Percentiles rank a stretch among this genome's conserved stretches.
Conservation (phyloP, 2,113 vertebrate genomes). For the Bubo blakistoni region DNA sequence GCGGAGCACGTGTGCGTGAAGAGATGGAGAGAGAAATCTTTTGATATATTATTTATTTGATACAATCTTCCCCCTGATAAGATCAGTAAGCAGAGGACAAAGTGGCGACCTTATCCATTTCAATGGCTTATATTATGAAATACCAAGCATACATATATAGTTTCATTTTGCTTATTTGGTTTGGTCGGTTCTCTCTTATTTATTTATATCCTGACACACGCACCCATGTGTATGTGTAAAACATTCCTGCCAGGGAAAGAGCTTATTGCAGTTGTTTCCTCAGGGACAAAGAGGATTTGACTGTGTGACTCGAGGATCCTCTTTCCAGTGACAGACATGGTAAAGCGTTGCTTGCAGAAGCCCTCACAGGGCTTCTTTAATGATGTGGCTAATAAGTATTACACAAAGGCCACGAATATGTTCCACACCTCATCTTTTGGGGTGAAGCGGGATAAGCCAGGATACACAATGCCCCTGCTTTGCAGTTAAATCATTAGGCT, state of each 20-base stretch:
- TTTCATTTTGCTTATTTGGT: neutral
- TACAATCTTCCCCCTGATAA: constrained; percentile 59
- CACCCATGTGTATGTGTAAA: accelerated
- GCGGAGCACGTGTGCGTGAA: accelerated
- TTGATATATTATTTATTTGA: constrained; percentile 74
- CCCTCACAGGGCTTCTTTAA: neutral
- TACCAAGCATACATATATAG: too few species aligned
- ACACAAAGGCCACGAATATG: neutral
- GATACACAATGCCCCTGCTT: accelerated
- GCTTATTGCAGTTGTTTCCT: neutral
- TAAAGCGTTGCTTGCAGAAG: neutral
- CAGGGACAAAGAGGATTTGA: neutral
- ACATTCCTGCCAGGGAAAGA: neutral
- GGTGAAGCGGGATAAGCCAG: neutral
- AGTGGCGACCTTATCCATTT: constrained; percentile 54
- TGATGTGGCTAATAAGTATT: neutral
- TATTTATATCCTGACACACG: accelerated
- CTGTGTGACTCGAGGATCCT: neutral
- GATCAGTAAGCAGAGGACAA: constrained; percentile 59
- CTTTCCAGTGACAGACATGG: accelerated
- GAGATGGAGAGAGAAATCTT: neutral
- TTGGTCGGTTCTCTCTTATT: neutral
- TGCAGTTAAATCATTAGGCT: neutral
- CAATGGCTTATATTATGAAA: neutral
- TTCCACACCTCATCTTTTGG: neutral